Percentiles rank a stretch among this genome's conserved stretches.
phyloP scores from a whole-genome alignment of 2,113 vertebrate species.

The Eulacestoma nigropectus region DNA sequence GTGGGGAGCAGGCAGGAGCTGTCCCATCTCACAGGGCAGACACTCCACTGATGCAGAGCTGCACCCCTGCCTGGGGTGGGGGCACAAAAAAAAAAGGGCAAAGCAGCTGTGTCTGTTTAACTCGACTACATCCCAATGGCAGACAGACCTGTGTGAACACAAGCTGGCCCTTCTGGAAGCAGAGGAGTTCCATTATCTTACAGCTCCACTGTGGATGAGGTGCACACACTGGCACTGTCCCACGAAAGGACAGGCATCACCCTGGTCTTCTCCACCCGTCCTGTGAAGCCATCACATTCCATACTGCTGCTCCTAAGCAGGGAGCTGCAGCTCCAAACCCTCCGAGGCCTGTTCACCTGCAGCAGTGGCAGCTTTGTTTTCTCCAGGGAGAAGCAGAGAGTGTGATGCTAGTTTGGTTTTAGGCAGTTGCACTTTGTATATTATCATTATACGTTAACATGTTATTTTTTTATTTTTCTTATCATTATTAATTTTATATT shows the following conservation, averaged over 20 bases:
- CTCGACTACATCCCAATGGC: fast-evolving
- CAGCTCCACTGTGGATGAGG: background rate
- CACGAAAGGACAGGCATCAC: background rate
- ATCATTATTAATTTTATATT: background rate
- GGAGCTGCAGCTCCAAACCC: background rate
- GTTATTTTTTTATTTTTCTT: background rate
- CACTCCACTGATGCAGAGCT: background rate
- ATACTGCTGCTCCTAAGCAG: background rate
- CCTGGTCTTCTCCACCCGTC: background rate
- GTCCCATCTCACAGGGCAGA: background rate
- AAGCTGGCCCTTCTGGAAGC: background rate
- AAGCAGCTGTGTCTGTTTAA: background rate
- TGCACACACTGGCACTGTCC: background rate
- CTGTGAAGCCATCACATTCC: background rate
- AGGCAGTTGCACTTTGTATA: background rate
- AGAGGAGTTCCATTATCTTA: background rate
- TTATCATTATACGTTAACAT: background rate
- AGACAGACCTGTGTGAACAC: background rate
- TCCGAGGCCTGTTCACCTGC: background rate
- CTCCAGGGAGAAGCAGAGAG: background rate
- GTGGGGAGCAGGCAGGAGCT: fast-evolving
- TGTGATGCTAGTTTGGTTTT: background rate
- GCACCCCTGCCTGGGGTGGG: background rate
- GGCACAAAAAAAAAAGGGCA: background rate
- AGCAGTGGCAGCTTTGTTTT: background rate